A percentile compares a stretch with the other conserved stretches of the same genome.
phyloP scores from a whole-genome alignment of 2,113 vertebrate genomes.

The Zingel zingel region DNA sequence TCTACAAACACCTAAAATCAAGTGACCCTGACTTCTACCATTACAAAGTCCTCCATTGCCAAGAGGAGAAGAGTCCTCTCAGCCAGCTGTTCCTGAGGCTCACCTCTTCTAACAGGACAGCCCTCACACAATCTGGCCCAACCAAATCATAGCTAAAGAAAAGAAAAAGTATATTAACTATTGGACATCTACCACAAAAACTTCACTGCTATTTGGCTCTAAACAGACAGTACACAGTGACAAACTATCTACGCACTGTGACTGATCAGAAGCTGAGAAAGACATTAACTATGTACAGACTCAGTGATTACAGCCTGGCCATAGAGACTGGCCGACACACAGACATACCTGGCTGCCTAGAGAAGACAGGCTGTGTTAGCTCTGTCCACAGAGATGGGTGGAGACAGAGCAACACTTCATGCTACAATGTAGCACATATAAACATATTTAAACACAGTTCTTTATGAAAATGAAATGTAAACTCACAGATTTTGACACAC shows the following conservation, averaged over 20 bases:
- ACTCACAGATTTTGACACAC: too few relatives aligned
- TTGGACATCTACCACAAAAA: background rate
- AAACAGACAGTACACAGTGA: background rate
- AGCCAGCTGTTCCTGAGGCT: too few relatives aligned
- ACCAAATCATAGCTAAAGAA: background rate
- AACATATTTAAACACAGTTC: too few relatives aligned
- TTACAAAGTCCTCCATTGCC: too few relatives aligned
- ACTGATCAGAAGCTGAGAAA: background rate
- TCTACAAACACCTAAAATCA: too few relatives aligned
- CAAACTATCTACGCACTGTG: background rate
- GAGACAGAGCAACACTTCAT: background rate
- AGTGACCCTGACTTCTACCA: too few relatives aligned
- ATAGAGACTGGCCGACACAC: background rate
- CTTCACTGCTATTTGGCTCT: background rate
- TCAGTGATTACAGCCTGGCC: background rate
- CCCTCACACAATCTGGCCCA: too few relatives aligned
- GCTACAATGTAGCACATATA: too few relatives aligned
- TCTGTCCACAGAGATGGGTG: background rate
- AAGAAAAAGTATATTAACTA: background rate
- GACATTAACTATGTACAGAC: background rate
- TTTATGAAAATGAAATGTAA: too few relatives aligned
- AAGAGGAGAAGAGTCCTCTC: too few relatives aligned
- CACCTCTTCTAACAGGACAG: too few relatives aligned
- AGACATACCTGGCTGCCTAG: background rate
- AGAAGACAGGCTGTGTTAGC: background rate